These are phyloP conservation scores for Rutilus rutilus DNA, from an alignment of 2,113 vertebrate genomes.

Conservation along the genomic window DNA sequence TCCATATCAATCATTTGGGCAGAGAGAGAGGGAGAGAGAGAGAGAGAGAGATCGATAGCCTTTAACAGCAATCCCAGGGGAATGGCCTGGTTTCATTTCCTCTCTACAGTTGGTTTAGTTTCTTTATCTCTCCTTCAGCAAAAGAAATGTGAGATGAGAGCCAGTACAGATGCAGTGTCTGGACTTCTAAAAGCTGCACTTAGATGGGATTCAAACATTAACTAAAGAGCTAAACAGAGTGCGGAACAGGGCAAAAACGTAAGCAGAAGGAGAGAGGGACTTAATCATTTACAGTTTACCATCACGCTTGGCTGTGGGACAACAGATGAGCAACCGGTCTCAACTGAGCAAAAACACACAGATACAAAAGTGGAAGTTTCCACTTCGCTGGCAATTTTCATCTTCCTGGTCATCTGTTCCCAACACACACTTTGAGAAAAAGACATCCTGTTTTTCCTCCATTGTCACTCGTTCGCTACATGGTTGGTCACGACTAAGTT, in stretches of 20 bases:
- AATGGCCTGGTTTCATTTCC: conserved; percentile 32
- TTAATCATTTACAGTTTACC: conserved; percentile 76
- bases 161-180: neutral
- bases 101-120: conserved; percentile 37
- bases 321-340: conserved; percentile 33
- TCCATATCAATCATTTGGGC: conserved; percentile 64
- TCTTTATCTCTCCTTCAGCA: conserved; percentile 31
- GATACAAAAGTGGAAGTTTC: conserved; percentile 86
- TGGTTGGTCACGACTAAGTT: conserved; percentile 82
- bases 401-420: conserved; percentile 97
- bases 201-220: conserved; percentile 67
- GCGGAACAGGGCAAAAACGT: neutral
- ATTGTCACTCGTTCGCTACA: conserved; percentile 87
- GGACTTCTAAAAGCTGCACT: neutral
- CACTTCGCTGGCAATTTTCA: conserved; percentile 88
- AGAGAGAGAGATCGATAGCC: conserved; percentile 31
- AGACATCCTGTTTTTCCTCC: conserved; percentile 97
- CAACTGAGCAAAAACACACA: neutral
- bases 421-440: conserved; percentile 86
- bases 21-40: conserved; percentile 20
- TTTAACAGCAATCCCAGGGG: conserved; percentile 22
- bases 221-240: conserved; percentile 55
- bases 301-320: conserved; percentile 63
- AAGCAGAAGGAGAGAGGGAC: conserved; percentile 51
- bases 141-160: conserved; percentile 33